Conservation (phyloP, 2,888 invertebrate genomes). For the Ecdyonurus torrentis region DNA sequence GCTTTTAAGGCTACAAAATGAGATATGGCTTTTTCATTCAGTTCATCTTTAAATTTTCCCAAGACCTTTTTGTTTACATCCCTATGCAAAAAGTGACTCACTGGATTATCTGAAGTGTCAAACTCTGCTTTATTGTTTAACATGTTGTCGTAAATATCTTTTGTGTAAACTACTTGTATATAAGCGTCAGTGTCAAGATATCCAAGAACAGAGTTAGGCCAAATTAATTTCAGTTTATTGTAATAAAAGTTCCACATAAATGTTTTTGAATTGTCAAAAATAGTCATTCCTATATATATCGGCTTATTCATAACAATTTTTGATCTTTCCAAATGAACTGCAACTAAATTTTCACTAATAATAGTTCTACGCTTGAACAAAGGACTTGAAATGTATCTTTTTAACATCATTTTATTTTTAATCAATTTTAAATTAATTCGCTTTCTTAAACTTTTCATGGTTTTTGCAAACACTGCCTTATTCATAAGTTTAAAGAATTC, state of each 20-base stretch:
- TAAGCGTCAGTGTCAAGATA: neutral
- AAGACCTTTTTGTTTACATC: neutral
- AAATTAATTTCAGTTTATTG: conserved; percentile 19
- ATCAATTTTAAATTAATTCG: conserved; percentile 20
- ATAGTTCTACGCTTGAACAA: conserved; percentile 21
- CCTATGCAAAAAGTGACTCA: neutral
- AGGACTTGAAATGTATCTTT: conserved; percentile 17
- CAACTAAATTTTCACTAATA: conserved; percentile 21
- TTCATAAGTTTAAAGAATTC: conserved; percentile 24
- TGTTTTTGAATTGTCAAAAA: conserved; percentile 25
- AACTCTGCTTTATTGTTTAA: neutral
- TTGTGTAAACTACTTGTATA: neutral
- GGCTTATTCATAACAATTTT: conserved; percentile 22
- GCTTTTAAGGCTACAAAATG: neutral
- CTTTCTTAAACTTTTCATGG: conserved; percentile 26
- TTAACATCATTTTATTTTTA: conserved; percentile 3
- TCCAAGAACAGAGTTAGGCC: conserved; percentile 5
- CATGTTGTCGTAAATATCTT: neutral
- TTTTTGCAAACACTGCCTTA: conserved; percentile 24
- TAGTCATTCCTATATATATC: conserved; percentile 22
- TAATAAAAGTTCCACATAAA: conserved; percentile 25
- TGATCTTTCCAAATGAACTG: conserved; percentile 19
- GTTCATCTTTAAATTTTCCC: neutral
- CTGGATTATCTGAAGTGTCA: neutral
- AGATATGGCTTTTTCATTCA: neutral